These are phyloP conservation scores for Agrenia bidenticulata DNA, from an alignment of 2,888 invertebrate species.

Conservation along the genomic window DNA sequence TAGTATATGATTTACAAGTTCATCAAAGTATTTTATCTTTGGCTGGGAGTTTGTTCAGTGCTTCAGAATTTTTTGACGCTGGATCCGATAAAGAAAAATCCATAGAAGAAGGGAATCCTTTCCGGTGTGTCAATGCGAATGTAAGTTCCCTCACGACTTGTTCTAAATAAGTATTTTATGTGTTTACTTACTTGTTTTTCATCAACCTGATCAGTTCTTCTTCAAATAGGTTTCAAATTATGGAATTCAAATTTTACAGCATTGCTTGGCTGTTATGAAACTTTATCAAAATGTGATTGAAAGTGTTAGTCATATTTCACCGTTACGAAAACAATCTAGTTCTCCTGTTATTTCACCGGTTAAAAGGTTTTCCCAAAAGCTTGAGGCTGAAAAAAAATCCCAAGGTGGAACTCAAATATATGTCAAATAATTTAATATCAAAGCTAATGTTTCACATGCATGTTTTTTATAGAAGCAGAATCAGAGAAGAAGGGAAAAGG, in stretches of 20 bases:
- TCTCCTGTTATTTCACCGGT: constrained; percentile 50
- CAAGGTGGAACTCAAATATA: constrained; percentile 30
- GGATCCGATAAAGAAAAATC: constrained; percentile 24
- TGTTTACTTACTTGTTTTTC: not conserved
- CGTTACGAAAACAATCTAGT: constrained; percentile 36
- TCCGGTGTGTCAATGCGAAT: constrained; percentile 31
- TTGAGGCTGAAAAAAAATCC: constrained; percentile 49
- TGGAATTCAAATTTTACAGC: constrained; percentile 67
- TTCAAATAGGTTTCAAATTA: constrained; percentile 60
- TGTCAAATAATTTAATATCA: not conserved
- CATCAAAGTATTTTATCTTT: constrained; percentile 60
- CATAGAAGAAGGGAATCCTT: constrained; percentile 40
- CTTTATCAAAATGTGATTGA: constrained; percentile 75
- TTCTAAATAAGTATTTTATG: not conserved
- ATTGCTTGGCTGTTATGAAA: constrained; percentile 71
- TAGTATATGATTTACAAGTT: constrained; percentile 62
- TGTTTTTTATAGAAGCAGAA: constrained; percentile 60
- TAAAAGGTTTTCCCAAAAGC: constrained; percentile 49
- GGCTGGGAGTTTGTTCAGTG: constrained; percentile 62
- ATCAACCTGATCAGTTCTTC: constrained; percentile 24
- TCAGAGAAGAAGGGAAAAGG: constrained; percentile 45
- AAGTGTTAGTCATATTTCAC: constrained; percentile 58
- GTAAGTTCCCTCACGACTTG: constrained; percentile 25
- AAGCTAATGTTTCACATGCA: not conserved
- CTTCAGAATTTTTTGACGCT: constrained; percentile 30